These are phyloP conservation scores for Sciurus niger DNA, from an alignment of 2,113 vertebrate species.

Conservation along the genomic window DNA sequence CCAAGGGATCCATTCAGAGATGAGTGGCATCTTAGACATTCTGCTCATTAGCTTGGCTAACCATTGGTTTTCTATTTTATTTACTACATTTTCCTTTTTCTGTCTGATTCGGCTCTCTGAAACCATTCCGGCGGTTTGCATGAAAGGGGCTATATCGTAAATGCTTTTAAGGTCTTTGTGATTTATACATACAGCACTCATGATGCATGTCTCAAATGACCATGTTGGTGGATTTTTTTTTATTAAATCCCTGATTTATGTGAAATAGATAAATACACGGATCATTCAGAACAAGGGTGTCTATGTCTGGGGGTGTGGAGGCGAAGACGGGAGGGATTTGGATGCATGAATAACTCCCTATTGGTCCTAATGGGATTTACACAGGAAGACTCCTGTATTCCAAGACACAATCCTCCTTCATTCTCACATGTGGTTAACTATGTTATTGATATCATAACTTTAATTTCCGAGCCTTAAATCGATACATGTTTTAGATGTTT, in stretches of 20 bases:
- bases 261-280: slow-evolving; percentile 85
- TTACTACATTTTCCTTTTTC: slow-evolving; percentile 78
- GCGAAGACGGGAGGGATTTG: slow-evolving; percentile 65
- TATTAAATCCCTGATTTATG: slow-evolving; percentile 86
- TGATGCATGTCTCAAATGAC: slow-evolving; percentile 81
- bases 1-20: slow-evolving; percentile 72
- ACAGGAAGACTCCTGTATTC: slow-evolving; percentile 82
- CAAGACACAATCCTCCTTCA: slow-evolving; percentile 66
- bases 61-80: slow-evolving; percentile 78
- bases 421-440: slow-evolving; percentile 80
- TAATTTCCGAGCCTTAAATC: slow-evolving; percentile 80
- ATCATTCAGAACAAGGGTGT: slow-evolving; percentile 84
- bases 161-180: slow-evolving; percentile 77
- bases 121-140: slow-evolving; percentile 69
- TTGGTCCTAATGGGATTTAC: slow-evolving; percentile 82
- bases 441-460: slow-evolving; percentile 82
- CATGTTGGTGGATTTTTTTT: slow-evolving; percentile 81
- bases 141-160: slow-evolving; percentile 78
- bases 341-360: slow-evolving; percentile 81
- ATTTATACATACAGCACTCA: slow-evolving; percentile 79
- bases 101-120: slow-evolving; percentile 74
- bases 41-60: slow-evolving; percentile 73
- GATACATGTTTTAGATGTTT: slow-evolving; percentile 67
- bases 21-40: slow-evolving; percentile 66
- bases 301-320: slow-evolving; percentile 76